Percentiles rank a stretch among this genome's conserved stretches.
phyloP scores from a whole-genome alignment of 2,797 vertebrate species.

The Hemibagrus guttatus region DNA sequence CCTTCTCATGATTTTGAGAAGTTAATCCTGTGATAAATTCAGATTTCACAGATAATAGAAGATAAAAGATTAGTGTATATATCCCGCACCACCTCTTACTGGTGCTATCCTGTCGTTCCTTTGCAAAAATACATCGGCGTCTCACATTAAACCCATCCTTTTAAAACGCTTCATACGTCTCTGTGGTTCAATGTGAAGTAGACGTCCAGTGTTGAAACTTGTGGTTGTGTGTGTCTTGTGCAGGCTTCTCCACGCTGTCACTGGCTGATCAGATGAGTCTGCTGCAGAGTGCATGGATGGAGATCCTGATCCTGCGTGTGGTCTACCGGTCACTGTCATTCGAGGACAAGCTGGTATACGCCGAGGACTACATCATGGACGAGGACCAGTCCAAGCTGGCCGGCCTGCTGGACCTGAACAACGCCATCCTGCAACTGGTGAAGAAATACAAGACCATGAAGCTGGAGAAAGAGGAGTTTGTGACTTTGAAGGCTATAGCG shows the following conservation, averaged over 20 bases:
- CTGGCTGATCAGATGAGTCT: constrained; percentile 99
- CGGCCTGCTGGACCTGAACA: constrained; percentile 96
- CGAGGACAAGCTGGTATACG: constrained; percentile 98
- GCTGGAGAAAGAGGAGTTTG: constrained; percentile 98
- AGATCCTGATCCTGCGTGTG: constrained; percentile 96
- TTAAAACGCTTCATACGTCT: not conserved
- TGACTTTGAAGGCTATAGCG: constrained; percentile 98
- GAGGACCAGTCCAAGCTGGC: constrained; percentile 98
- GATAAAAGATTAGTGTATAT: not conserved
- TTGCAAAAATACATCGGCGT: not conserved
- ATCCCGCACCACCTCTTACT: not conserved
- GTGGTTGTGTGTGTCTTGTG: not conserved
- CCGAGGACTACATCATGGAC: constrained; percentile 99
- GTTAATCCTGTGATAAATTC: not conserved
- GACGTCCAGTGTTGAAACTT: not conserved
- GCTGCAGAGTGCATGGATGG: constrained; percentile 99
- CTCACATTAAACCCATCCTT: not conserved
- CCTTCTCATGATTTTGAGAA: not conserved
- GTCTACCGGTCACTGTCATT: constrained; percentile 97
- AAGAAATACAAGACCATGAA: constrained; percentile 99
- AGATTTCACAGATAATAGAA: not conserved
- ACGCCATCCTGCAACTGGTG: constrained; percentile 96
- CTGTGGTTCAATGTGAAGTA: no score
- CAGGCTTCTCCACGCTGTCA: constrained; percentile 98
- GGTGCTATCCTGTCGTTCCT: not conserved